A percentile compares a stretch with the other conserved stretches of the same genome.
phyloP scores from a whole-genome alignment of 2,113 vertebrate species.

The rat (Rattus norvegicus) region DNA sequence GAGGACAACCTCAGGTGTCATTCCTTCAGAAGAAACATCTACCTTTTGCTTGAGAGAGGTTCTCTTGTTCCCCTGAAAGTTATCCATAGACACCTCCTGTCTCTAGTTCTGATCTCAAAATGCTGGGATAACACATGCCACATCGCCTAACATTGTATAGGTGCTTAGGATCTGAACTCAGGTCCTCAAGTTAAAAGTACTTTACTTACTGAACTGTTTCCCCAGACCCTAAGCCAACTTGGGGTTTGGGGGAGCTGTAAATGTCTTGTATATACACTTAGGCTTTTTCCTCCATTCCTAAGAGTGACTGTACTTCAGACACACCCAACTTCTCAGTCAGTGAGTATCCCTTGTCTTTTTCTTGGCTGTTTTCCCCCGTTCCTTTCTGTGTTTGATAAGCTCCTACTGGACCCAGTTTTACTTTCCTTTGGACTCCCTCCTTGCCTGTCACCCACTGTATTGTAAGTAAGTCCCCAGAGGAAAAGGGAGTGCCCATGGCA shows the following conservation, averaged over 20 bases:
- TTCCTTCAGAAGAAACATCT: background rate
- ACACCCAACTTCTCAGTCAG: background rate
- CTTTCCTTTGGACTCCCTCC: background rate
- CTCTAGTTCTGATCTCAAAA: background rate
- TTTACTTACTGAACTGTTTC: background rate
- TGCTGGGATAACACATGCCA: background rate
- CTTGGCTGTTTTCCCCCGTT: background rate
- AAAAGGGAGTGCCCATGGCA: background rate
- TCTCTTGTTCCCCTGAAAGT: background rate
- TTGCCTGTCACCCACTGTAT: background rate
- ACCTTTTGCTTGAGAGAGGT: background rate
- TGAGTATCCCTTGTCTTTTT: background rate
- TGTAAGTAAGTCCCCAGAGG: background rate
- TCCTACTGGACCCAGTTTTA: constrained; percentile 12
- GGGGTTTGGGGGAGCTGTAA: background rate
- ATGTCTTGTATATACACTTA: background rate
- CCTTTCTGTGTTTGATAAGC: background rate
- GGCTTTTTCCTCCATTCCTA: background rate
- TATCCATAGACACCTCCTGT: background rate
- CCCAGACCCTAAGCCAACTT: background rate
- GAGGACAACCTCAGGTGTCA: background rate
- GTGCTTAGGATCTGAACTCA: background rate
- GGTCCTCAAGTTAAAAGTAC: background rate
- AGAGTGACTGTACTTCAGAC: background rate
- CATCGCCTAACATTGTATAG: background rate